These are phyloP conservation scores for Pocillopora grandis DNA, from an alignment of 92 coral and sea anemone species.

Conservation along the genomic window DNA sequence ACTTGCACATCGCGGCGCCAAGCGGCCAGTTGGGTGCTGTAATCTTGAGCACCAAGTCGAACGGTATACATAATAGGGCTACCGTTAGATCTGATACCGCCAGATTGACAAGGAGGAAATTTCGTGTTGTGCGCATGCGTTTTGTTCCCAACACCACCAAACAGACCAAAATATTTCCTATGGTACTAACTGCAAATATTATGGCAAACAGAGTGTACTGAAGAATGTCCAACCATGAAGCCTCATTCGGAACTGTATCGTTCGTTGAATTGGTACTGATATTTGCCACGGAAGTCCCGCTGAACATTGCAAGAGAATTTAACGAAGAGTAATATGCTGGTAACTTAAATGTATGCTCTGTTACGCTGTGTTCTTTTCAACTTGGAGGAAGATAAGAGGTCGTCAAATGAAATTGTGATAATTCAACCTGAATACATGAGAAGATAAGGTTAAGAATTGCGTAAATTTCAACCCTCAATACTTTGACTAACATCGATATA, in stretches of 20 bases:
- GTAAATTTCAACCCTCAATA: too few species aligned
- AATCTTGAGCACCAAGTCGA: slow-evolving; percentile 70
- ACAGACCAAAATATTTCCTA: slow-evolving; percentile 77
- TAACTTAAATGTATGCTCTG: not conserved
- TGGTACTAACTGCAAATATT: slow-evolving; percentile 68
- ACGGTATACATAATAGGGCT: slow-evolving; percentile 83
- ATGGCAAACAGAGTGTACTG: slow-evolving; percentile 47
- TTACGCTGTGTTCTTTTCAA: not conserved
- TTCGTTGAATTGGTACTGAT: not conserved
- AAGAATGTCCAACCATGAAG: slow-evolving; percentile 29
- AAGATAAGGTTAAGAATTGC: too few species aligned
- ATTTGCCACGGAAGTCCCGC: not conserved
- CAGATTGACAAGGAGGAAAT: slow-evolving; percentile 80
- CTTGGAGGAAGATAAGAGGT: too few species aligned
- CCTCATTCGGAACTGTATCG: not conserved
- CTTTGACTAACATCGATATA: too few species aligned
- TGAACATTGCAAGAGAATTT: not conserved
- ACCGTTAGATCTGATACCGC: slow-evolving; percentile 87
- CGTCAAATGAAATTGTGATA: too few species aligned
- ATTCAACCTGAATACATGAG: too few species aligned
- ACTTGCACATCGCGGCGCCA: slow-evolving; percentile 72
- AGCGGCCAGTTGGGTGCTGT: slow-evolving; percentile 65
- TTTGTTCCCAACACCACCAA: slow-evolving; percentile 71
- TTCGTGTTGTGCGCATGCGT: slow-evolving; percentile 85
- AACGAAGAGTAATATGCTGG: not conserved